These are phyloP conservation scores for Polypedilum pembai DNA, from an alignment of 1,140 invertebrate genomes.

Conservation along the genomic window DNA sequence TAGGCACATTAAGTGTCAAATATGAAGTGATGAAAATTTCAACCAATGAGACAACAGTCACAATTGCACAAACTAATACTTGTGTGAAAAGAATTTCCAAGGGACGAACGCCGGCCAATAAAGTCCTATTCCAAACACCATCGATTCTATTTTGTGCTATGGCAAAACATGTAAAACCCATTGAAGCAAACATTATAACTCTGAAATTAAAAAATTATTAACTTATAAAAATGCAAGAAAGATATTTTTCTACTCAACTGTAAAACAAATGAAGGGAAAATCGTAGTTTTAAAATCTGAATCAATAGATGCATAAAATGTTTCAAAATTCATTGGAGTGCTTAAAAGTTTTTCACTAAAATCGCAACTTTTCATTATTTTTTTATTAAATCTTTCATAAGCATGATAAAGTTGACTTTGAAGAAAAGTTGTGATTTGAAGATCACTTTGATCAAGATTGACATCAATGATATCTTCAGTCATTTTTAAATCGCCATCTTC, in stretches of 20 bases:
- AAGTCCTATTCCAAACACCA: slow-evolving; percentile 33
- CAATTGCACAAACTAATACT: no score
- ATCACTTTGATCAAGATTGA: neutral
- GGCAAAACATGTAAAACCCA: neutral
- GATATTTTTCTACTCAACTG: neutral
- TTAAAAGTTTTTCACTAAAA: neutral
- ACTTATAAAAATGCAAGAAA: neutral
- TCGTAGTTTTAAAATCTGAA: neutral
- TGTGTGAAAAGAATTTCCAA: neutral
- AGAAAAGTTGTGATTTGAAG: neutral
- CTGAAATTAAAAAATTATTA: neutral
- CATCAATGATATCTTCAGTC: neutral
- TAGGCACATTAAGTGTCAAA: neutral
- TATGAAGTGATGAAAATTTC: neutral
- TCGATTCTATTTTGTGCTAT: slow-evolving; percentile 32
- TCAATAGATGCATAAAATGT: neutral
- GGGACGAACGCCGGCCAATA: slow-evolving; percentile 29
- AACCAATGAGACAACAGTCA: neutral
- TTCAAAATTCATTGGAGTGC: neutral
- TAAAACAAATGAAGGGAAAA: neutral
- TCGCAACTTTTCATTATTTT: neutral
- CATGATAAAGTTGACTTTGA: neutral
- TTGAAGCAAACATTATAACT: neutral
- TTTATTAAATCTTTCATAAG: neutral
- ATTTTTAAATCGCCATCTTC: neutral